These are phyloP conservation scores for Cassiopea andromeda DNA, from an alignment of 30 jellyfish, hydroid and myxozoan genomes.

Conservation along the genomic window DNA sequence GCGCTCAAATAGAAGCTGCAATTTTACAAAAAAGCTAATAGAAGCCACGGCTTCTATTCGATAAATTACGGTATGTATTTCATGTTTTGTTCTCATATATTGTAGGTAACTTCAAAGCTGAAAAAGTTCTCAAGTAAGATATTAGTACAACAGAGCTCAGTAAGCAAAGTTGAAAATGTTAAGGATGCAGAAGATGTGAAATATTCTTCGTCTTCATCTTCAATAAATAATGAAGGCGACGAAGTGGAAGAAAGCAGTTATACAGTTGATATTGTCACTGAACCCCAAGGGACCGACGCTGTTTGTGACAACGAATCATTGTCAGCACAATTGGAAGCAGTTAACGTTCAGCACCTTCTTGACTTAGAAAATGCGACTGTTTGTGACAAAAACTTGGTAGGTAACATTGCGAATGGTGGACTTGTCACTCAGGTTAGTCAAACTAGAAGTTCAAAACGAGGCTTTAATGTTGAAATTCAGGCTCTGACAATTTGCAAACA, in stretches of 20 bases:
- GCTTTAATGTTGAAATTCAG: conserved; percentile 37
- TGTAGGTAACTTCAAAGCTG: background rate
- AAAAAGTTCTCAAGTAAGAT: background rate
- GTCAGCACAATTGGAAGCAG: no score
- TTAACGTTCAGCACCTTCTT: no score
- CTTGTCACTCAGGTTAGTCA: no score
- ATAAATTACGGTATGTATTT: no score
- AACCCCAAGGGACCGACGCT: background rate
- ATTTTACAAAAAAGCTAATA: no score
- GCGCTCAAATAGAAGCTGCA: no score
- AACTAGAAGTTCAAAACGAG: background rate
- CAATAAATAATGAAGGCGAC: background rate
- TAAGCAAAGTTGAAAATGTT: background rate
- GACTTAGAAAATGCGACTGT: no score
- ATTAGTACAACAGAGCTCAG: background rate
- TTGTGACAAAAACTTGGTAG: no score
- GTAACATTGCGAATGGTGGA: no score
- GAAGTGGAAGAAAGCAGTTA: background rate
- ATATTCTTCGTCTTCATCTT: conserved; percentile 8
- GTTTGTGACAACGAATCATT: no score
- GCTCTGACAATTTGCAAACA: conserved; percentile 41
- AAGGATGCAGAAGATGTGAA: background rate
- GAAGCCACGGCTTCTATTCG: no score
- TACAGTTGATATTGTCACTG: background rate
- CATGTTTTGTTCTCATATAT: background rate